Conservation (phyloP, 2,888 invertebrate species). For the Scaptomyza polygonia region DNA sequence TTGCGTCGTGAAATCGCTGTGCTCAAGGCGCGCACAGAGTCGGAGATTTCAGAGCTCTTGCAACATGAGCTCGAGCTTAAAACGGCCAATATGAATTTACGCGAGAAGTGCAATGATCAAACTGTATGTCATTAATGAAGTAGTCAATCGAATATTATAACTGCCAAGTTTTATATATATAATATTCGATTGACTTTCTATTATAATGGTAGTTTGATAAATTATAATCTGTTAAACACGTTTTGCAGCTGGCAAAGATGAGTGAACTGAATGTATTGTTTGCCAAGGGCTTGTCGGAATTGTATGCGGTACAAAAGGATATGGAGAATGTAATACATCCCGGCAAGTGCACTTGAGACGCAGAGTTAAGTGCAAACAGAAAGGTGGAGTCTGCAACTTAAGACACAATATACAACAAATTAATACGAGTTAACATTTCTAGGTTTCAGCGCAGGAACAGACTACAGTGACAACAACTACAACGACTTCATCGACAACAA, state of each 20-base stretch:
- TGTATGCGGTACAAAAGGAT: constrained; percentile 84
- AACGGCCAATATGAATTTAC: constrained; percentile 84
- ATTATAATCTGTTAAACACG: background rate
- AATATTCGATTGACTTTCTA: background rate
- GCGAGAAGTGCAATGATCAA: constrained; percentile 88
- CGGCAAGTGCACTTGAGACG: constrained; percentile 84
- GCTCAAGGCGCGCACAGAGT: constrained; percentile 92
- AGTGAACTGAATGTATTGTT: constrained; percentile 83
- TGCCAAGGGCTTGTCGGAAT: constrained; percentile 82
- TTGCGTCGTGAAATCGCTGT: constrained; percentile 90
- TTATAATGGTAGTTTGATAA: background rate
- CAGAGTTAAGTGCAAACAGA: constrained; percentile 80
- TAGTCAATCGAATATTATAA: background rate
- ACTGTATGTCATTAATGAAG: constrained; percentile 85
- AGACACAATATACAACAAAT: background rate
- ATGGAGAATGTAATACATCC: constrained; percentile 84
- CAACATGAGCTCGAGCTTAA: constrained; percentile 93
- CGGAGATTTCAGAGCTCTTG: constrained; percentile 91
- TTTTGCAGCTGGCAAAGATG: constrained; percentile 81
- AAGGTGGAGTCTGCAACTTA: constrained; percentile 64
- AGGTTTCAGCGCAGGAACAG: constrained; percentile 82
- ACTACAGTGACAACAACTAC: constrained; percentile 72
- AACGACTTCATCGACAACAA: constrained; percentile 71
- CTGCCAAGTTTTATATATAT: background rate
- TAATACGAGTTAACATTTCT: background rate